phyloP scores from a whole-genome alignment of 2,113 vertebrate species.

The Syrmaticus mikado region DNA sequence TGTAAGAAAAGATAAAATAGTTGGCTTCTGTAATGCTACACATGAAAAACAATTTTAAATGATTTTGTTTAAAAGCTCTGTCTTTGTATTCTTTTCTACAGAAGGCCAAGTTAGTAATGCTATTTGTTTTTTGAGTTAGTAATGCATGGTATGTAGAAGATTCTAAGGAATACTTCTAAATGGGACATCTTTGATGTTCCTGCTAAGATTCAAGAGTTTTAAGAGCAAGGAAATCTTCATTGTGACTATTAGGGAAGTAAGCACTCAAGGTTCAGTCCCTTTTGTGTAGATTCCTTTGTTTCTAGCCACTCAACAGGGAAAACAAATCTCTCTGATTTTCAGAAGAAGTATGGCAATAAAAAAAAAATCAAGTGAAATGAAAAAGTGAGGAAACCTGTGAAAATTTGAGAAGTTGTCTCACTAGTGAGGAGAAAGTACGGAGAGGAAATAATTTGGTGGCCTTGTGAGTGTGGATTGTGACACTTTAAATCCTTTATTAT shows the following conservation, averaged over 20 bases:
- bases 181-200: neutral
- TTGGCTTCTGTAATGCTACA: neutral
- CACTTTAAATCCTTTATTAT: neutral
- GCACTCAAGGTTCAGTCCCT: neutral
- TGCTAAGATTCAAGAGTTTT: neutral
- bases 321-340: conserved; percentile 3
- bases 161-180: neutral
- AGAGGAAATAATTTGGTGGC: neutral
- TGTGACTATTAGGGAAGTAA: neutral
- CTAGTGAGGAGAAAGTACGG: neutral
- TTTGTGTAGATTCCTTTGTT: neutral
- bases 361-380: neutral
- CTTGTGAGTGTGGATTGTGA: neutral
- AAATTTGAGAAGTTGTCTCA: neutral
- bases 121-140: neutral
- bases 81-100: neutral
- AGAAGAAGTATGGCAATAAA: neutral
- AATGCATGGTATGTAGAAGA: neutral
- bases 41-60: neutral
- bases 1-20: neutral
- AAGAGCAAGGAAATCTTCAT: neutral
- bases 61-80: neutral
- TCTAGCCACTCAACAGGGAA: neutral
- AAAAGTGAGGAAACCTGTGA: neutral
- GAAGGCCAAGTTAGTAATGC: neutral